Evolutionary conservation across 1,140 invertebrate genomes (phyloP), one percentile per base, ranked within the genome.

Genomic region (Tyrophagus putrescentiae): DNA sequence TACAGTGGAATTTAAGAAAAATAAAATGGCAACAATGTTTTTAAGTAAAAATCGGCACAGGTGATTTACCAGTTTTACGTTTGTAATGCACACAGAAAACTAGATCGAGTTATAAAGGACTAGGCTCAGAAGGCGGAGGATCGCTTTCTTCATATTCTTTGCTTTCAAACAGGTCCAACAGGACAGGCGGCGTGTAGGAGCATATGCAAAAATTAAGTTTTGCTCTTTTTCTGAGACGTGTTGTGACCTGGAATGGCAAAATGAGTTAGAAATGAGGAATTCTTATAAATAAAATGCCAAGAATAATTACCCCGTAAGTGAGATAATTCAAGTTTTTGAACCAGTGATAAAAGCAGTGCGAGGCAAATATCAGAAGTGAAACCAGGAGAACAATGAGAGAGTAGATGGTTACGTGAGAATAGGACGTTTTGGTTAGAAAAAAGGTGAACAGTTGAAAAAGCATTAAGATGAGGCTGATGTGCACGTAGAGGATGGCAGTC

Each of bases 401-500:
- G 64, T 78, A 79, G 39, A 78, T 68, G 60, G 64, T 63, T 25
- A 64, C 57, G 28, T 57, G 21, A 31, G 36, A 62, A 41, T 62
- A 57, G 5, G 54, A 71, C 66, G 72, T 69, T 61, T 75, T 66
- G 9, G 77, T 56, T 54, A 70, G 65, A 4, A 73, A 72, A 60
- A 79, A 76, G 63, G 77, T 78, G 44, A 79, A 72, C 48, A 82
- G 70, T 64, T 73, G 75, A 32, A 78, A 71, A 69, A 81, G 79
- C 60, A 80, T 72, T 32, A 82, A 68, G 25, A 81, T 74, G 32
- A 81, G 73, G 4, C 76, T 74, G 11, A 78, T 71, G 21, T 81
- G 73, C 16, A 81, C 77, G 69, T 76, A 80, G 65, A 79, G 80
- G 36, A 82, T 77, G 5, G 80, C 80, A 11, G 77, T 76, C 9